Percentiles rank a stretch among this genome's conserved stretches.
Evolutionary conservation across 2,888 invertebrate species (phyloP).

Genomic region (Lamellibrachia satsuma): DNA sequence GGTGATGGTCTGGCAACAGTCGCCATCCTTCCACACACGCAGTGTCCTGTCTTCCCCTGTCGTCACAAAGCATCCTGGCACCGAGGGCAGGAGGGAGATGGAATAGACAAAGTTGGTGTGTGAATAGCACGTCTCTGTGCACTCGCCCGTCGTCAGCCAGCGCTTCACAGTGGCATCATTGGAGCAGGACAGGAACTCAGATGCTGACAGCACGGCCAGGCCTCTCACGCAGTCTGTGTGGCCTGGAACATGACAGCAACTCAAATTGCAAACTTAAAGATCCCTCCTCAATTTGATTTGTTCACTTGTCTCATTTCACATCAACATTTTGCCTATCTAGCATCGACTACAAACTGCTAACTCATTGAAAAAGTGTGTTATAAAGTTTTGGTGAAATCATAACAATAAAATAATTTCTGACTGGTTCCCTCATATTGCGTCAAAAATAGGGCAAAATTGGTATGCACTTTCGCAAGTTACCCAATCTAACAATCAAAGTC

Average conservation of each 20-base stretch:
- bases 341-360: no score
- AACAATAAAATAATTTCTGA: no score
- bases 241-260: conserved; percentile 68
- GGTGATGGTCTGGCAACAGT: conserved; percentile 72
- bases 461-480: no score
- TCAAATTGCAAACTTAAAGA: no score
- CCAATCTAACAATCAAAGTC: no score
- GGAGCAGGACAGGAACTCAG: conserved; percentile 84
- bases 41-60: conserved; percentile 84
- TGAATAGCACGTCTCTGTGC: conserved; percentile 54
- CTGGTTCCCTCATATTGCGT: no score
- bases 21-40: conserved; percentile 69
- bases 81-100: conserved; percentile 66
- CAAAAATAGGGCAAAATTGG: no score
- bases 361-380: no score
- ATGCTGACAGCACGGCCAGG: conserved; percentile 74
- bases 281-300: no score
- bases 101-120: conserved; percentile 89
- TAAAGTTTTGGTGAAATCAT: no score
- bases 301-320: no score
- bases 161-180: conserved; percentile 89
- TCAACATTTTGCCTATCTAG: no score
- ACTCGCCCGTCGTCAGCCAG: conserved; percentile 83
- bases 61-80: conserved; percentile 76
- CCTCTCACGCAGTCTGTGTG: conserved; percentile 93